A percentile compares a stretch with the other conserved stretches of the same genome.
These are phyloP conservation scores for Crocuta crocuta DNA, from an alignment of 2,113 vertebrate genomes.

Conservation along the genomic window DNA sequence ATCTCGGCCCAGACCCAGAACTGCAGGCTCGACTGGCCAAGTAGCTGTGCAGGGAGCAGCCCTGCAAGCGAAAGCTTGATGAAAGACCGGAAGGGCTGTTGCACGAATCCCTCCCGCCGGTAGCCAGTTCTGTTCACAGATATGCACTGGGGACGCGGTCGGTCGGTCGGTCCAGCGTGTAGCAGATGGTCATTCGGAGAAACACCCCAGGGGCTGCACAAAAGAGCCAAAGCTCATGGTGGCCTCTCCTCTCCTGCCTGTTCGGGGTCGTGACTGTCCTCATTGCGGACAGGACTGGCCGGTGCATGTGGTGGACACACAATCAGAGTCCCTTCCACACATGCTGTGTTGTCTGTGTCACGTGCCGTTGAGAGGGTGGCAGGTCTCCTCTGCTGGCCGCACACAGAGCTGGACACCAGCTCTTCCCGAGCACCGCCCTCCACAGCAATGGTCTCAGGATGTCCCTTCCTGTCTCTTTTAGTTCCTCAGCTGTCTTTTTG, in stretches of 20 bases:
- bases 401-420: not conserved
- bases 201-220: accelerated
- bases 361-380: accelerated
- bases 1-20: not conserved
- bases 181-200: accelerated
- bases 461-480: too few relatives aligned
- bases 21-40: not conserved
- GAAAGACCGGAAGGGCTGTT: accelerated
- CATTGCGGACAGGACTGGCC: too few relatives aligned
- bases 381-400: not conserved
- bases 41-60: too few relatives aligned
- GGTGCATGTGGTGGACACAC: too few relatives aligned
- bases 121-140: accelerated
- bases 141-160: accelerated
- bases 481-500: not conserved
- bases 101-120: accelerated
- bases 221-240: accelerated
- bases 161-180: not conserved
- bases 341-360: too few relatives aligned
- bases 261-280: not conserved
- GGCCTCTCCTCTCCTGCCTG: not conserved
- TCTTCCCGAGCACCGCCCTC: not conserved
- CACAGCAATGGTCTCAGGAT: accelerated
- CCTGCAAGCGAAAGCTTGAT: too few relatives aligned
- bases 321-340: accelerated